Evolutionary conservation across 2,797 vertebrate genomes (phyloP), one percentile per base, ranked within the genome.

Genomic region (Danio aesculapii): DNA sequence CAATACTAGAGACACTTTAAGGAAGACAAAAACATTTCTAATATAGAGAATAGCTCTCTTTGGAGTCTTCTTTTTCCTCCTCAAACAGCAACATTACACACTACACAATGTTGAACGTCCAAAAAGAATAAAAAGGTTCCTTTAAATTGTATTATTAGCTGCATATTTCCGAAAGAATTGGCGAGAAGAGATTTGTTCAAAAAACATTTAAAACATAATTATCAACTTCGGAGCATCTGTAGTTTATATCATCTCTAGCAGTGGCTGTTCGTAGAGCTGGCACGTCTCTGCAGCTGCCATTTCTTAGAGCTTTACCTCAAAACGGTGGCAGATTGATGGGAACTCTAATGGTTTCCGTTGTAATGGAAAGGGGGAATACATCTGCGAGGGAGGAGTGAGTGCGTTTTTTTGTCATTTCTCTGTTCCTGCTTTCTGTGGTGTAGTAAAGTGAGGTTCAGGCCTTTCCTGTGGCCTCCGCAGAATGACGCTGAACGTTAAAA

Each of bases 401-500:
- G 81, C 13, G 0, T 44, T 67, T 61, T 81, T 66, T 64, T 30
- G 1, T 30, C 30, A 30, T 30, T 19, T 11, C 43, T 81, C 70
- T 64, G 16, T 57, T 74, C 44, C 61, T 2, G 17, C 49, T 57
- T 89, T 91, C 90, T 93, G 92, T 41, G 92, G 92, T 91, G 89
- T 71, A 90, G 89, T 91, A 89, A 92, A 92, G 90, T 88, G 88
- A 92, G 87, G 90, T 90, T 89, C 91, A 89, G 87, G 91, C 90
- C 89, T 93, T 90, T 91, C 88, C 91, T 92, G 92, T 88, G 92
- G 92, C 91, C 86, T 83, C 83, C 72, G 82, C 89, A 88, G 85
- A 53, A 91, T 94, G 92, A 94, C 92, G 91, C 87, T 83, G 86
- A 84, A 84, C 86, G 83, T 88, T 92, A 92, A 92, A 92, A 92